Percentiles rank a stretch among this genome's conserved stretches.
phyloP scores from a whole-genome alignment of 2,113 vertebrate genomes.

The Lanius collurio region DNA sequence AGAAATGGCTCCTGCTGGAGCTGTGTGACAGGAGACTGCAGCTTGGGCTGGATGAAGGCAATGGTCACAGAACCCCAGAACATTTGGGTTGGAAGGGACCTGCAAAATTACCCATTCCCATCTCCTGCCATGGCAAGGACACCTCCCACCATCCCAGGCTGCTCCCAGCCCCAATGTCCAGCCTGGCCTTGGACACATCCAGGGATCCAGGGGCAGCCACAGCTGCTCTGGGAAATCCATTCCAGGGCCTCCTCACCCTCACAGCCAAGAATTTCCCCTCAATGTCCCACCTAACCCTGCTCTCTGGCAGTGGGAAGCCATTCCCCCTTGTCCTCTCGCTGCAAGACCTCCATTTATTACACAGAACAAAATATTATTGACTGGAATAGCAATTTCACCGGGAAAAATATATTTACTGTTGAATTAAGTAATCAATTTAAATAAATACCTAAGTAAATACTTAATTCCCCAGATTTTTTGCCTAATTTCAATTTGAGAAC shows the following conservation, averaged over 20 bases:
- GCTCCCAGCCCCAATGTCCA: neutral
- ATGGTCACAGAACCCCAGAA: neutral
- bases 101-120: neutral
- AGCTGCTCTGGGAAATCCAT: neutral
- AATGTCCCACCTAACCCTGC: neutral
- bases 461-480: neutral
- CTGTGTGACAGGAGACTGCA: accelerated
- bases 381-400: neutral
- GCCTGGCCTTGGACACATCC: accelerated
- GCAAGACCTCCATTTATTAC: neutral
- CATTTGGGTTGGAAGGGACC: too few species aligned
- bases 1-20: neutral
- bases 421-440: neutral
- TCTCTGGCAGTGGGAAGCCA: neutral
- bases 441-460: neutral
- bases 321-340: neutral
- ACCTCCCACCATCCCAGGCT: accelerated
- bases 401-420: neutral
- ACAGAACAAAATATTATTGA: neutral
- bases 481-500: neutral
- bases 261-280: neutral
- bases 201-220: neutral
- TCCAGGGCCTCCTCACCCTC: neutral
- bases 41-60: neutral
- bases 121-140: neutral